A percentile compares a stretch with the other conserved stretches of the same genome.
Evolutionary conservation across 2,113 vertebrate genomes (phyloP).

Genomic region (Spea bombifrons): DNA sequence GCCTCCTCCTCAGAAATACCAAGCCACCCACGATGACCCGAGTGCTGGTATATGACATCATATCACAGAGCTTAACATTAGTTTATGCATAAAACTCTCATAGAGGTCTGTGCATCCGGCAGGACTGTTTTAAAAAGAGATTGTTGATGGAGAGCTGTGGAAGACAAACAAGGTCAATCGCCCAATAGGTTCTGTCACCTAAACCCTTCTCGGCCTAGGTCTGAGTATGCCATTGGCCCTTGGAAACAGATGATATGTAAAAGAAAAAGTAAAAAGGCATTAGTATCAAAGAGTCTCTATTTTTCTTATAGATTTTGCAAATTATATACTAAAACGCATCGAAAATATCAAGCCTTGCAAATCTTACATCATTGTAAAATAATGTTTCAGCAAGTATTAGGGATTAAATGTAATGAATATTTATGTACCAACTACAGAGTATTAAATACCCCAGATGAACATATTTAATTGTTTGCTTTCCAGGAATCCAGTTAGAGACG

Average conservation of each 20-base stretch:
- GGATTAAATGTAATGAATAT: conserved; percentile 35
- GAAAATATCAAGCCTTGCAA: conserved; percentile 9
- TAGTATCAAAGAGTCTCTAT: no score
- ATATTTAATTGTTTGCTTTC: conserved; percentile 42
- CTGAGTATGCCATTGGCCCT: no score
- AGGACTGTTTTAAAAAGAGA: no score
- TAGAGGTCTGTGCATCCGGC: no score
- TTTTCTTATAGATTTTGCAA: no score
- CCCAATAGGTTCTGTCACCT: no score
- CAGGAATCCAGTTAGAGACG: conserved; percentile 30
- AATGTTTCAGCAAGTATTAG: conserved; percentile 2
- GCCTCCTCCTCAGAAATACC: not conserved
- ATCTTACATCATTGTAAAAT: not conserved
- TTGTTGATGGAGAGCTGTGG: no score
- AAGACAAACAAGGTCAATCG: no score
- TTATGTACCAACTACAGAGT: conserved; percentile 7
- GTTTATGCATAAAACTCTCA: not conserved
- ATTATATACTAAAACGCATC: not conserved
- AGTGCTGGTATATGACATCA: not conserved
- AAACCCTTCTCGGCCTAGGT: no score
- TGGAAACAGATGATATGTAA: no score
- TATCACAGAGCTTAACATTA: not conserved
- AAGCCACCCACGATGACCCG: not conserved
- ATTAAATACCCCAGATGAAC: conserved; percentile 14
- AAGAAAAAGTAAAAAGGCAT: no score